These are phyloP conservation scores for Andrena bucephala DNA, from an alignment of 2,888 invertebrate genomes.

Conservation along the genomic window DNA sequence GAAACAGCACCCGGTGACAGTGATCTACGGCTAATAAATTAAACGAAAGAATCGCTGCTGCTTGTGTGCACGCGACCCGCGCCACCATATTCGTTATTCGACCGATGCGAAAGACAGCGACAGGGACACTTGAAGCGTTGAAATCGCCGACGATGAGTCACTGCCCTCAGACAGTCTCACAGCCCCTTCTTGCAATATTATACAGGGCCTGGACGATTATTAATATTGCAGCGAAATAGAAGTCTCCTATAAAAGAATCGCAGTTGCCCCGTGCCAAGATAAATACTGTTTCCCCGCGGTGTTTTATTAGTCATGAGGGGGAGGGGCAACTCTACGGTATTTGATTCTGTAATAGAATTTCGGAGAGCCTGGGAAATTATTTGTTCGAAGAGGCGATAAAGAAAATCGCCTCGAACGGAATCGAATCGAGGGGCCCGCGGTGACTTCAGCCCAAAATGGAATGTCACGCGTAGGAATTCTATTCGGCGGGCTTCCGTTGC, in stretches of 20 bases:
- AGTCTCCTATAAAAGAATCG: constrained; percentile 13
- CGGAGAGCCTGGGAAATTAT: constrained; percentile 40
- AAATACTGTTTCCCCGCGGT: constrained; percentile 9
- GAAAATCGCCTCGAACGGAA: constrained; percentile 42
- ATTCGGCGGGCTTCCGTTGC: constrained; percentile 22
- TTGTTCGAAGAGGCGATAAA: constrained; percentile 38
- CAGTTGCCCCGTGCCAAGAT: background rate
- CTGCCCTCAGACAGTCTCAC: background rate
- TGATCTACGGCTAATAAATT: constrained; percentile 72
- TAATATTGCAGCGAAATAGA: constrained; percentile 16
- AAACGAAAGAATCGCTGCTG: constrained; percentile 65
- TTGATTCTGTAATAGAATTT: constrained; percentile 39
- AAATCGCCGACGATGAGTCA: constrained; percentile 24
- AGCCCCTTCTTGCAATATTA: background rate
- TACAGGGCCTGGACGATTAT: constrained; percentile 13
- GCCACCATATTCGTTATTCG: constrained; percentile 47
- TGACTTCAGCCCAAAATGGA: constrained; percentile 46
- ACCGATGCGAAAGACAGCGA: constrained; percentile 48
- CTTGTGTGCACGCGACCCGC: constrained; percentile 38
- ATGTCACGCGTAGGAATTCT: constrained; percentile 50
- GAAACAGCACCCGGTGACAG: constrained; percentile 51
- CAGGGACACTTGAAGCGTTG: constrained; percentile 27
- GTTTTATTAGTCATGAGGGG: background rate
- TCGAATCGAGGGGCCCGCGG: constrained; percentile 38
- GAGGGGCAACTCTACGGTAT: constrained; percentile 17